Percentiles rank a stretch among this genome's conserved stretches.
Evolutionary conservation across 2,797 vertebrate species (phyloP).

Genomic region (Delichon dasypus): DNA sequence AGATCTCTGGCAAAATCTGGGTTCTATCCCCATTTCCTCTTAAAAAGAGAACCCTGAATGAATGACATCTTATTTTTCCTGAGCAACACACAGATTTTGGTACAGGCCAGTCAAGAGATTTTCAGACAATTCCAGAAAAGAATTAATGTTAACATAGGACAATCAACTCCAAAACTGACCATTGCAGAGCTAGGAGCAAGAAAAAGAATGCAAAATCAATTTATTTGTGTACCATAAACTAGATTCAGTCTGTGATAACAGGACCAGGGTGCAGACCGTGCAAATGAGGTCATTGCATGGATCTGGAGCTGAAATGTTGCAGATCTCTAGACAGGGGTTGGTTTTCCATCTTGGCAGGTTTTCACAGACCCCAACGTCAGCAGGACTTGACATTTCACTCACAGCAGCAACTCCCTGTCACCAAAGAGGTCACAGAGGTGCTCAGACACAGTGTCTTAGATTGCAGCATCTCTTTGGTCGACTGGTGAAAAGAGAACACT

Average conservation of each 20-base stretch:
- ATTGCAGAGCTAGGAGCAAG: background rate
- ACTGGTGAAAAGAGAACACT: accelerated
- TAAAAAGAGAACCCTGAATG: background rate
- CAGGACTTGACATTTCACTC: background rate
- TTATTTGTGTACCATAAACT: background rate
- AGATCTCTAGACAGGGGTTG: background rate
- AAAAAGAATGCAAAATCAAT: background rate
- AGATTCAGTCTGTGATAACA: background rate
- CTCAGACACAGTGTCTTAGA: background rate
- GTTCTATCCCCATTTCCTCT: background rate
- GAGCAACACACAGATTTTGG: background rate
- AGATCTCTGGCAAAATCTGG: background rate
- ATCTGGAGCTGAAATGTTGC: background rate
- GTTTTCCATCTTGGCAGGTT: background rate
- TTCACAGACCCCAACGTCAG: background rate
- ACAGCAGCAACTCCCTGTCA: background rate
- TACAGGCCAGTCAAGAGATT: background rate
- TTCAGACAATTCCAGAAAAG: background rate
- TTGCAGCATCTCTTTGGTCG: background rate
- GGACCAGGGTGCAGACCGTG: background rate
- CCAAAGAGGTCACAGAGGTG: background rate
- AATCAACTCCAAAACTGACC: background rate
- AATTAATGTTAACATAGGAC: background rate
- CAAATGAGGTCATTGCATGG: background rate
- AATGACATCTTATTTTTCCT: background rate